Percentiles rank a stretch among this genome's conserved stretches.
phyloP scores from a whole-genome alignment of 2,113 vertebrate species.

The Dermatemys mawii region DNA sequence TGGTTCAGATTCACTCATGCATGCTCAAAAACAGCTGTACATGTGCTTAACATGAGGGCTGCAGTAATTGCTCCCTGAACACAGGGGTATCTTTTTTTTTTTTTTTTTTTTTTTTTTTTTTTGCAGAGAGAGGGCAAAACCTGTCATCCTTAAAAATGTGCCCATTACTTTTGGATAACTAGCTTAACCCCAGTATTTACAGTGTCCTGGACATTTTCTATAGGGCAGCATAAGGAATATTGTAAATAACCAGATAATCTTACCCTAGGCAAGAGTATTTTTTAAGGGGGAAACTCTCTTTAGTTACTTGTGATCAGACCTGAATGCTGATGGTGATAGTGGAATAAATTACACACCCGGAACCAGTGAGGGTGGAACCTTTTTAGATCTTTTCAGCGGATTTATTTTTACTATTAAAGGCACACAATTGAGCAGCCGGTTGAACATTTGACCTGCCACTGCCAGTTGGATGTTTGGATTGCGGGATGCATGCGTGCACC shows the following conservation, averaged over 20 bases:
- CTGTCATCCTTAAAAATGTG: neutral
- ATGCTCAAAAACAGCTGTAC: conserved; percentile 21
- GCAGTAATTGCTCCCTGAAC: neutral
- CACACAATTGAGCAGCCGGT: rapidly evolving
- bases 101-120: neutral
- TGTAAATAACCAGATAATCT: neutral
- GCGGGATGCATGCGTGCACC: neutral
- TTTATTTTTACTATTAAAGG: neutral
- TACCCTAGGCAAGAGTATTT: rapidly evolving
- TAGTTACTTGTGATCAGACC: neutral
- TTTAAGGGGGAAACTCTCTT: neutral
- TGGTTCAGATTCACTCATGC: conserved; percentile 10
- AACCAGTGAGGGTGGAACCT: neutral
- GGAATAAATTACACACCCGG: rapidly evolving
- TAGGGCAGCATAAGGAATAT: neutral
- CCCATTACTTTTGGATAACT: neutral
- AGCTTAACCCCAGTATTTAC: neutral
- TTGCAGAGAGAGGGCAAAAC: neutral
- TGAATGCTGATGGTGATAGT: rapidly evolving
- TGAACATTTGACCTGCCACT: rapidly evolving
- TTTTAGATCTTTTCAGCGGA: neutral
- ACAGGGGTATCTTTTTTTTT: neutral
- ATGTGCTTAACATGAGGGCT: neutral
- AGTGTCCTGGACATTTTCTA: neutral
- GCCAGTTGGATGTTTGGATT: neutral